Conservation (phyloP, 2,113 vertebrate species). For the Coracopsis vasa region DNA sequence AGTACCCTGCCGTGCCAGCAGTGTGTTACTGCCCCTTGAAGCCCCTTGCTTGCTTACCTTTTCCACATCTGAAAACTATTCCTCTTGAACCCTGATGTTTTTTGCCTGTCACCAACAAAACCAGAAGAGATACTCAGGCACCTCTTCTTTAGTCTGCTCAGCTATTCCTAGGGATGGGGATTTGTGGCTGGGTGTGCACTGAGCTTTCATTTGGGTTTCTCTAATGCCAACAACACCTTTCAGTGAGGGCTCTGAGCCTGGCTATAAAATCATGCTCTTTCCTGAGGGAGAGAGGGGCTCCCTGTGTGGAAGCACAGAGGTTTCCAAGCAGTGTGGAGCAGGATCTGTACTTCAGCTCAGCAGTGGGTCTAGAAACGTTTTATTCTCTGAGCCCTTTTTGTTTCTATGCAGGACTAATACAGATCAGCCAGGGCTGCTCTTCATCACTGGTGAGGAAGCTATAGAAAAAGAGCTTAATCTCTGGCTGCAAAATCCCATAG, state of each 20-base stretch:
- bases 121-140: background rate
- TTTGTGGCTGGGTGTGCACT: background rate
- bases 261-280: background rate
- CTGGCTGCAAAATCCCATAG: background rate
- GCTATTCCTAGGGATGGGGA: background rate
- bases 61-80: background rate
- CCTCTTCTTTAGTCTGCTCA: background rate
- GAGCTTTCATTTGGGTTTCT: background rate
- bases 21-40: background rate
- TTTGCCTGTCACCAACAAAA: background rate
- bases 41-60: background rate
- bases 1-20: background rate
- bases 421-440: background rate
- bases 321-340: background rate
- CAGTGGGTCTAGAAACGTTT: background rate
- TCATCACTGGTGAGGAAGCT: background rate
- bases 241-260: background rate
- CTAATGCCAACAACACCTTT: background rate
- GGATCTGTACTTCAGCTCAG: background rate
- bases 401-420: background rate
- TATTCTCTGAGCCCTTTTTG: background rate
- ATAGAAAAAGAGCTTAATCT: background rate
- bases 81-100: background rate
- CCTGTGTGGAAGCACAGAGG: background rate
- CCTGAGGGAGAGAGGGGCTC: background rate